phyloP scores from a whole-genome alignment of 1,140 invertebrate genomes.

The Brachystomella parvula region DNA sequence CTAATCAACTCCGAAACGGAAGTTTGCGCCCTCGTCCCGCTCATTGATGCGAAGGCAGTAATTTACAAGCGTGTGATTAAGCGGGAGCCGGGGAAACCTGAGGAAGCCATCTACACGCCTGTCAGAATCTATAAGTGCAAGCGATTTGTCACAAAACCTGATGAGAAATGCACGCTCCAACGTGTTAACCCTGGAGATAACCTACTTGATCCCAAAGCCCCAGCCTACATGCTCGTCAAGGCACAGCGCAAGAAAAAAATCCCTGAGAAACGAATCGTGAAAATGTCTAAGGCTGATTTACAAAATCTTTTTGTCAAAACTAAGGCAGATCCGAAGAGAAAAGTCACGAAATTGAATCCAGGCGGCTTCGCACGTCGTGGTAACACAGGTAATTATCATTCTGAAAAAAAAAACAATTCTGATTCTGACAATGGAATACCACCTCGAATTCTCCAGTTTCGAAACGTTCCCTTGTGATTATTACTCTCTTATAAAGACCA shows the following conservation, averaged over 20 bases:
- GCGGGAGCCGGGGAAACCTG: background rate
- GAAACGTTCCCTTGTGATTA: no score
- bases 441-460: no score
- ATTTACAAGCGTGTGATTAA: background rate
- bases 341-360: no score
- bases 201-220: background rate
- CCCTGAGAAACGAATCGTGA: background rate
- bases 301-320: background rate
- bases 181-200: background rate
- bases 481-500: no score
- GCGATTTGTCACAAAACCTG: background rate
- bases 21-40: background rate
- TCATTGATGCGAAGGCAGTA: background rate
- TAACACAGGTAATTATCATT: no score
- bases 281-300: background rate
- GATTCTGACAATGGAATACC: no score
- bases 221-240: background rate
- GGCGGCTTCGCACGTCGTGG: no score
- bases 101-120: background rate
- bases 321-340: no score
- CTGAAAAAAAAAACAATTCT: no score
- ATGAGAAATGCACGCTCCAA: background rate
- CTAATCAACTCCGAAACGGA: no score
- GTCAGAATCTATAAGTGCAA: background rate
- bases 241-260: background rate